These are phyloP conservation scores for Xestia ashworthii DNA, from an alignment of 2,888 invertebrate genomes.

Conservation along the genomic window DNA sequence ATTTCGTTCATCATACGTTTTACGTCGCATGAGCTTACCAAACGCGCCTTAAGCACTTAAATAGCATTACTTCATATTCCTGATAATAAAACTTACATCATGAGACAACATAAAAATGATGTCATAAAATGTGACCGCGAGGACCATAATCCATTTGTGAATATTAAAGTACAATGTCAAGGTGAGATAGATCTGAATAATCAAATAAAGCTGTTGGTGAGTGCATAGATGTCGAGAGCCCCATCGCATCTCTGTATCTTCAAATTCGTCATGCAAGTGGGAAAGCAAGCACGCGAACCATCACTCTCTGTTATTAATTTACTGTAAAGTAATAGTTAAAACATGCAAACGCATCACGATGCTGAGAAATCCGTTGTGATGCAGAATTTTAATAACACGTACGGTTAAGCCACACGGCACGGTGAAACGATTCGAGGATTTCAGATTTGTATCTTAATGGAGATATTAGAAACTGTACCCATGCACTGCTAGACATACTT, in stretches of 20 bases:
- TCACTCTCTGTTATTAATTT: constrained; percentile 75
- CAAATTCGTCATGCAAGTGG: constrained; percentile 72
- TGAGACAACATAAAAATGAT: constrained; percentile 56
- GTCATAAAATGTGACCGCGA: constrained; percentile 62
- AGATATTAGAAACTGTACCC: constrained; percentile 39
- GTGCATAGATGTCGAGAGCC: constrained; percentile 14
- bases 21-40: constrained; percentile 24
- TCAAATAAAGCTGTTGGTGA: constrained; percentile 22
- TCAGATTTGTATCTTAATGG: constrained; percentile 53
- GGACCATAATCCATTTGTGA: constrained; percentile 46
- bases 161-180: constrained; percentile 59
- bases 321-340: constrained; percentile 72
- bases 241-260: constrained; percentile 59
- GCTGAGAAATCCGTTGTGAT: constrained; percentile 58
- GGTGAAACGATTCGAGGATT: constrained; percentile 51
- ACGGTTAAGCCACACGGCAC: constrained; percentile 43
- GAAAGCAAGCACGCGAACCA: constrained; percentile 76
- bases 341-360: constrained; percentile 69
- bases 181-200: constrained; percentile 31
- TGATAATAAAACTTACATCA: constrained; percentile 67
- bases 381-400: constrained; percentile 65
- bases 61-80: constrained; percentile 53
- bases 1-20: constrained; percentile 22
- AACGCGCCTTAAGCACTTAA: constrained; percentile 45
- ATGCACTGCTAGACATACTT: constrained; percentile 17